These are phyloP conservation scores for Dynastes tityus DNA, from an alignment of 2,888 invertebrate genomes.

Conservation along the genomic window DNA sequence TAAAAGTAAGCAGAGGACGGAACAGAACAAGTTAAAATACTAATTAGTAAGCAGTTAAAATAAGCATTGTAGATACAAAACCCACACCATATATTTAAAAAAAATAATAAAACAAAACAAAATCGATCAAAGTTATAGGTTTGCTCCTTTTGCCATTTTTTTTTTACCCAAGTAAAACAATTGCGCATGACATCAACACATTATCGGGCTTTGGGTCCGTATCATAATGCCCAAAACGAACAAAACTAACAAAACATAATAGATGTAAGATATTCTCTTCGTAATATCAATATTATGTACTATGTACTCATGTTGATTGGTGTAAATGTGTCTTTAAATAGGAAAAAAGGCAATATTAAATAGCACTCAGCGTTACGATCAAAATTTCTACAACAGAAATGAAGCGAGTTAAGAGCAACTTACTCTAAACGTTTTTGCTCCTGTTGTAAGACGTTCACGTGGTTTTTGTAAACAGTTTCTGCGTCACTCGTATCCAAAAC, in stretches of 20 bases:
- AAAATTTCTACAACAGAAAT: conserved; percentile 27
- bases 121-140: not conserved
- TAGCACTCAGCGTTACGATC: conserved; percentile 24
- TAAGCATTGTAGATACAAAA: conserved; percentile 51
- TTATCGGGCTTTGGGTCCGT: not conserved
- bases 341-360: not conserved
- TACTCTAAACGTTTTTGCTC: conserved; percentile 94
- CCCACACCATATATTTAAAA: conserved; percentile 13
- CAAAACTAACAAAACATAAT: no score
- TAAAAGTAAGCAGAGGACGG: conserved; percentile 37
- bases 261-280: no score
- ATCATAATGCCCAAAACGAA: not conserved
- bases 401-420: conserved; percentile 68
- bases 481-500: conserved; percentile 93
- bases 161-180: not conserved
- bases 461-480: conserved; percentile 92
- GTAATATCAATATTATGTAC: not conserved
- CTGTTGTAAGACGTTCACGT: conserved; percentile 91
- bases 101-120: conserved; percentile 2
- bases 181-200: not conserved
- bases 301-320: not conserved
- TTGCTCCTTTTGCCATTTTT: no score
- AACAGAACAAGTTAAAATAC: conserved; percentile 50
- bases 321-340: not conserved
- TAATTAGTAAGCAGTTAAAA: conserved; percentile 48